Evolutionary conservation across 23 tunicate species (phyloP).

Genomic region (Clavelina lepadiformis): DNA sequence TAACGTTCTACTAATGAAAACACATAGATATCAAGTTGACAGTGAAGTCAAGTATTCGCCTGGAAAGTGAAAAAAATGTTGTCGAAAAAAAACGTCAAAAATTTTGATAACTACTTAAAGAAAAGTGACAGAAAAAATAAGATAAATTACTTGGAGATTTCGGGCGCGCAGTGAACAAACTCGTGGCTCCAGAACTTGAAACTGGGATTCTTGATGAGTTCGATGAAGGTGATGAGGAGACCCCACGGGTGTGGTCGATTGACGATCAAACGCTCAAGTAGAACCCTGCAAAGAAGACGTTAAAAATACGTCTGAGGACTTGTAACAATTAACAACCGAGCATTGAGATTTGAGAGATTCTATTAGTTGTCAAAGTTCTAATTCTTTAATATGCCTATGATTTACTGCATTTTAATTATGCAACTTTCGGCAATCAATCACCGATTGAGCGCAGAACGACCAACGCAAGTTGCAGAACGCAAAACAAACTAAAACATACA

Average conservation of each 20-base stretch:
- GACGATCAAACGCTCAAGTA: constrained; percentile 81
- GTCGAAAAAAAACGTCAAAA: too few relatives aligned
- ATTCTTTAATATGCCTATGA: not conserved
- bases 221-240: constrained; percentile 80
- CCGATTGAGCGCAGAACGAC: too few relatives aligned
- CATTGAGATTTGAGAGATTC: not conserved
- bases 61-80: too few relatives aligned
- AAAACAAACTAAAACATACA: too few relatives aligned
- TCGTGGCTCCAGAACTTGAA: constrained; percentile 90
- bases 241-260: constrained; percentile 96
- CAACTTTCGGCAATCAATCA: too few relatives aligned
- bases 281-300: constrained; percentile 30
- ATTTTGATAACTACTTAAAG: too few relatives aligned
- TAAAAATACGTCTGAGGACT: not conserved
- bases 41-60: too few relatives aligned
- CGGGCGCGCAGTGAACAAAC: constrained; percentile 74
- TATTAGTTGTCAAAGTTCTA: not conserved
- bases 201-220: constrained; percentile 66
- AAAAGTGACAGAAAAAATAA: too few relatives aligned
- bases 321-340: not conserved
- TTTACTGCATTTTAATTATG: not conserved
- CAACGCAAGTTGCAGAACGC: too few relatives aligned
- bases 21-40: too few relatives aligned
- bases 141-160: constrained; percentile 61
- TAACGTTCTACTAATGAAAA: too few relatives aligned